Base-by-base conservation (phyloP, 2,888 invertebrate genomes). In the Mythimna lalbum region DNA sequence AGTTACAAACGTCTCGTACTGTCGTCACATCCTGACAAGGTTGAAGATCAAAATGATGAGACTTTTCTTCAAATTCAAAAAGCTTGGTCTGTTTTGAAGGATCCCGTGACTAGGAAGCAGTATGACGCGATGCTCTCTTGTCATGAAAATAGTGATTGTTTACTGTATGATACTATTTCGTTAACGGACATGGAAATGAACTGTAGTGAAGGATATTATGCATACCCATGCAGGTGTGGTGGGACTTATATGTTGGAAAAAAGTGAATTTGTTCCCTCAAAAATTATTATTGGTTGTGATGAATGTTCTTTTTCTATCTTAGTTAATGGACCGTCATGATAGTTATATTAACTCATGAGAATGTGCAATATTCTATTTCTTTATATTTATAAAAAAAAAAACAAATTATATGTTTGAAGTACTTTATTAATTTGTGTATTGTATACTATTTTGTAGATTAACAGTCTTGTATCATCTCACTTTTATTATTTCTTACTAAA, bases 231-330 rank as follows among this genome's bases (percentile, higher is more conserved):
- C 89, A 96, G 98, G 87, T 98, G 98, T 93, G 98, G 98, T 82
- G 97, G 97, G 50, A 88, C 91, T 63, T 97, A 97, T 90, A 84
- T 92, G 47, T 91, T 97, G 43, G 86, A 94, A 59, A 69, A 50
- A 27, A 83, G 61, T 84, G 89, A 89, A 50, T 76, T 69, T 43
- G 65, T 81, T 31, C 71, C 81, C 12, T 69, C 83, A 56, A 84
- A 81, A 65, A 93, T 96, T 87, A 89, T 96, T 82, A 95, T 97
- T 82, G 96, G 96, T 82, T 98, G 98, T 93, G 96, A 97, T 88
- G 97, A 98, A 91, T 98, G 98, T 93, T 98, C 98, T 63, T 97
- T 98, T 91, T 96, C 97, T 85, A 97, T 98, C 87, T 91, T 96
- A 85, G 93, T 97, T 61, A 95, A 95, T 82, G 86, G 53, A 53